Evolutionary conservation across 2,113 vertebrate genomes (phyloP).

Genomic region (Centropus bengalensis): DNA sequence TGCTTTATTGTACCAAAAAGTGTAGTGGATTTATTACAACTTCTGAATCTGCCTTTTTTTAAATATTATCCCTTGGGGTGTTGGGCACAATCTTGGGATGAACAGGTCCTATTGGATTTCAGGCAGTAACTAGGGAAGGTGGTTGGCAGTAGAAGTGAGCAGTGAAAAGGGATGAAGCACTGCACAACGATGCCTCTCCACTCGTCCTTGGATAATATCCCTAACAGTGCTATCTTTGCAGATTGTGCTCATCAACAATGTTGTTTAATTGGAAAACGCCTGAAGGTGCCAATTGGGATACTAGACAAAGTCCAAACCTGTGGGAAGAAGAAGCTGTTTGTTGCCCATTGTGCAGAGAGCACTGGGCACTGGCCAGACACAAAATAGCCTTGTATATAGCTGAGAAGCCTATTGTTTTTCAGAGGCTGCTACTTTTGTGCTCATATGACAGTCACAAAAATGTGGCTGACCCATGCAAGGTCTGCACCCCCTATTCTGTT

Average conservation of each 20-base stretch:
- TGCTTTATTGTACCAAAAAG: background rate
- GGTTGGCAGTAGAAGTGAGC: background rate
- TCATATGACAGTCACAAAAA: background rate
- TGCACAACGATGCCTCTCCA: fast-evolving
- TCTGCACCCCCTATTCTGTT: background rate
- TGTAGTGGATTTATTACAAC: background rate
- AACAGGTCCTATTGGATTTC: background rate
- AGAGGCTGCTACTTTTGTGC: background rate
- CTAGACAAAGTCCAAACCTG: background rate
- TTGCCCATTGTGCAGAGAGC: background rate
- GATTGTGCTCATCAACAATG: background rate
- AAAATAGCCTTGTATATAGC: background rate
- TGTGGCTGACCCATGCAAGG: background rate
- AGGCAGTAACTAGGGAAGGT: background rate
- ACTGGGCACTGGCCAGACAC: background rate
- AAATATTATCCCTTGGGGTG: background rate
- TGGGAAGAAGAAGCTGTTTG: background rate
- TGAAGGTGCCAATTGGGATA: background rate
- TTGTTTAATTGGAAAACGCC: background rate
- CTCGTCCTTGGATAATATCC: background rate
- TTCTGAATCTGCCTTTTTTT: background rate
- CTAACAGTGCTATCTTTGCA: background rate
- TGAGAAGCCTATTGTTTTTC: background rate
- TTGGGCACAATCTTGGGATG: background rate
- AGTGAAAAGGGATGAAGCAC: background rate